A percentile compares a stretch with the other conserved stretches of the same genome.
Evolutionary conservation across 2,888 invertebrate genomes (phyloP).

Genomic region (Drosophila subsilvestris): DNA sequence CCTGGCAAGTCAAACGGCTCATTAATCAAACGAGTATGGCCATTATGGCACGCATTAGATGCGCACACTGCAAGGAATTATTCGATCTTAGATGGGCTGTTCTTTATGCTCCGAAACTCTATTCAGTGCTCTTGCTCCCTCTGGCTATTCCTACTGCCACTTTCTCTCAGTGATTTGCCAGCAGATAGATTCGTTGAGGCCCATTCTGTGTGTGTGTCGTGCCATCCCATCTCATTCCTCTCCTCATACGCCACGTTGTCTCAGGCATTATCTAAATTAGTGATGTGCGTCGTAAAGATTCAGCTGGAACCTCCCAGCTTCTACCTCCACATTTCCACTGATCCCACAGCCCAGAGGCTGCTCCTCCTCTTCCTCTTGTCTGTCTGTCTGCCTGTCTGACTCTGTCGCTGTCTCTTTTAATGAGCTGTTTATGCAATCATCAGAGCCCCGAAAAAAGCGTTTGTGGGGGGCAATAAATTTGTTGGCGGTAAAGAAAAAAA

Average conservation of each 20-base stretch:
- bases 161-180: neutral
- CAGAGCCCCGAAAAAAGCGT: slow-evolving; percentile 27
- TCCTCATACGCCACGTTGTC: slow-evolving; percentile 42
- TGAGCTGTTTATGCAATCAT: slow-evolving; percentile 74
- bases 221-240: neutral
- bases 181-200: slow-evolving; percentile 2
- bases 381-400: neutral
- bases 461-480: slow-evolving; percentile 68
- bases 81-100: neutral
- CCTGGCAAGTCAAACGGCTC: slow-evolving; percentile 59
- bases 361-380: too few relatives aligned
- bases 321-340: neutral
- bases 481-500: neutral
- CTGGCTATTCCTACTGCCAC: too few relatives aligned
- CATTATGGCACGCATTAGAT: slow-evolving; percentile 55
- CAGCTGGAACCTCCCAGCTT: neutral
- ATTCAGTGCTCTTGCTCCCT: too few relatives aligned
- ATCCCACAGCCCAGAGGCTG: neutral
- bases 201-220: slow-evolving; percentile 2
- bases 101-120: too few relatives aligned
- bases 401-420: slow-evolving; percentile 52
- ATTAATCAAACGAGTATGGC: slow-evolving; percentile 65
- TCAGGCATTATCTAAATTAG: slow-evolving; percentile 50
- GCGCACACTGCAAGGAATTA: slow-evolving; percentile 27
- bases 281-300: slow-evolving; percentile 47